Evolutionary conservation across 2,888 invertebrate genomes (phyloP), one percentile per base, ranked within the genome.

Genomic region (Heliconius charithonia): DNA sequence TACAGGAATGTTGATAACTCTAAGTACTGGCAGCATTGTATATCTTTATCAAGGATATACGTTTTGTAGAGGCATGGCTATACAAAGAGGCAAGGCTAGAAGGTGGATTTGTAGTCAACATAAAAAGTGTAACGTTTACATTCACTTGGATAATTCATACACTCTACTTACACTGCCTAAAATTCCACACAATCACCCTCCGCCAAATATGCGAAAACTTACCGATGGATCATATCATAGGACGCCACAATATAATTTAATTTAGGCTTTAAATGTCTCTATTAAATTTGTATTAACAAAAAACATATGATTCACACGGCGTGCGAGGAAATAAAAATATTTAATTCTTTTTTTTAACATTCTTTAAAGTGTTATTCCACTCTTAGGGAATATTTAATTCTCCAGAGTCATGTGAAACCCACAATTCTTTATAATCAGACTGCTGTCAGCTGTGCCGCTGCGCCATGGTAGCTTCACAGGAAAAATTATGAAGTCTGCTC

Each of bases 21-120:
- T 83, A 19, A 59, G 79, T 13, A 83, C 74, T 45, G 84, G 85
- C 27, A 85, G 78, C 32, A 56, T 74, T 32, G 27, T 79, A 12
- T 84, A 79, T 51, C 69, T 84, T 1, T 79, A 77, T 41, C 25
- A 79, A 12, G 83, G 83, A 2, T 84, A 85, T 72, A 83, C 85
- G 2, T 86, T 82, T 76, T 82, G 81, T 41, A 85, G 76, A 74
- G 81, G 82, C 41, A 66, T 56, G 16, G 27, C 37, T 0, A 37
- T 85, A 12, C 77, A 79, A 19, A 80, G 77, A 9, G 80, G 82
- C 1, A 76, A 66, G 25, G 84, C 82, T 7, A 72, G 77, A 12
- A 80, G 85, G 9, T 87, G 86, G 86, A 41, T 79, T 9, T 87
- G 87, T 73, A 85, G 84, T 22, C 81, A 75, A n/a, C 83, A 83